Base-by-base conservation (phyloP, 1,140 invertebrate species). In the Bombus sylvicola region DNA sequence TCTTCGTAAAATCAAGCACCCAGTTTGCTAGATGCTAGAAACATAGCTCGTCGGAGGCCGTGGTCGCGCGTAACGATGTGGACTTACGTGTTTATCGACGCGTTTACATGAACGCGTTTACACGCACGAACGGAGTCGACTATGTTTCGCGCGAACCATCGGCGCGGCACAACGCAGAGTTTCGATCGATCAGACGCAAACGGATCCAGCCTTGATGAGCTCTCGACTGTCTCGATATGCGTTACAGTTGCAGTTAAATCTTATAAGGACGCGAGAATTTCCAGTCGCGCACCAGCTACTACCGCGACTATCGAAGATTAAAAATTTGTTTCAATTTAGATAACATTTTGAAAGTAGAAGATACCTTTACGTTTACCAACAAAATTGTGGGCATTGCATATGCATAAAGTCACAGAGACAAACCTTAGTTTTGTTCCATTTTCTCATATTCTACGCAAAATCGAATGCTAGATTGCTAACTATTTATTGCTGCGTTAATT, bases 41-140 rank as follows among this genome's bases (percentile, higher is more conserved):
- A 89, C 85, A 79, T 86, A 76, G 80, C 83, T 88, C 85, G 86
- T 86, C 69, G 90, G 66, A 88, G 81, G 47, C 71, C 77, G 87
- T 89, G 86, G 83, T 74, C 85, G 88, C 84, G 83, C 88, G 90
- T 91, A 91, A 91, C 90, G 89, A 91, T 89, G 90, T 91, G 88
- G 86, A 91, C 86, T 91, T 88, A 89, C 81, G 88, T 91, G 90
- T 91, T 91, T 91, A 91, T 89, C 86, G 88, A 80, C 83, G 85
- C 88, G 88, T 91, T 91, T 91, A 84, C 89, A 90, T 41, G 71
- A 39, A 34, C 79, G 68, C 86, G 83, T 90, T 85, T 90, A 88
- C 89, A 88, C 89, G 86, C 86, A 72, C 77, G 80, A 37, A 47
- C 79, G 34, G 59, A 85, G 41, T 59, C 74, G 22, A 66, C 62